A percentile compares a stretch with the other conserved stretches of the same genome.
Evolutionary conservation across 92 coral and sea anemone species (phyloP).

Genomic region (Ricordea florida): DNA sequence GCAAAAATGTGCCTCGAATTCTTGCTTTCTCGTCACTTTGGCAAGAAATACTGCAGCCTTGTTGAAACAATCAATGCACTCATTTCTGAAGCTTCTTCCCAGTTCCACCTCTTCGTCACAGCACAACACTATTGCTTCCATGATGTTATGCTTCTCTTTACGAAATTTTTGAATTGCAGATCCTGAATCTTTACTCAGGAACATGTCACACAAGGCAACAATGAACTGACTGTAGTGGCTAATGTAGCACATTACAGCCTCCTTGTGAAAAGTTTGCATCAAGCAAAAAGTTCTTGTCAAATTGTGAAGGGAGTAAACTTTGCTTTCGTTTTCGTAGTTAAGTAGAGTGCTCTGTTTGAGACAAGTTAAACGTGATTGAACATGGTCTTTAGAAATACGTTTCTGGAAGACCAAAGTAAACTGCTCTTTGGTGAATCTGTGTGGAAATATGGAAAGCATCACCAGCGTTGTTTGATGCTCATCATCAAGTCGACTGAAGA

Average conservation of each 20-base stretch:
- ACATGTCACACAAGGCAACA: constrained; percentile 1
- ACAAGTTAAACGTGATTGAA: not conserved
- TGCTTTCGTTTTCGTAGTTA: not conserved
- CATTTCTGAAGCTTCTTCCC: not conserved
- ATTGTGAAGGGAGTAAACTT: constrained; percentile 27
- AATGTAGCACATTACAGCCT: constrained; percentile 32
- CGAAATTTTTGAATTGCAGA: constrained; percentile 41
- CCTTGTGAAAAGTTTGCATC: not conserved
- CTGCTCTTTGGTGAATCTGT: constrained; percentile 34
- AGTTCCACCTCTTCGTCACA: constrained; percentile 12
- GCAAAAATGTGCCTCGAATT: constrained; percentile 39
- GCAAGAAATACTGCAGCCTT: constrained; percentile 37
- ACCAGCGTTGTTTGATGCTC: constrained; percentile 28
- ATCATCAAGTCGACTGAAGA: constrained; percentile 12
- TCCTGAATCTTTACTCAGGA: constrained; percentile 33
- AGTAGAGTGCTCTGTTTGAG: constrained; percentile 1
- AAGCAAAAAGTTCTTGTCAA: constrained; percentile 45
- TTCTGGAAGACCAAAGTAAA: not conserved
- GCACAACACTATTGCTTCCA: constrained; percentile 55
- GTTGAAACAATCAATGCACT: constrained; percentile 33
- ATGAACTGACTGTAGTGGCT: constrained; percentile 7
- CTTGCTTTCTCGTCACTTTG: constrained; percentile 40
- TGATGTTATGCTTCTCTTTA: constrained; percentile 52
- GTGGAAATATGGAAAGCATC: constrained; percentile 47
- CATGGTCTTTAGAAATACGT: not conserved